Percentiles rank a stretch among this genome's conserved stretches.
Conservation (phyloP, 1,140 invertebrate species). For the Plodia interpunctella region DNA sequence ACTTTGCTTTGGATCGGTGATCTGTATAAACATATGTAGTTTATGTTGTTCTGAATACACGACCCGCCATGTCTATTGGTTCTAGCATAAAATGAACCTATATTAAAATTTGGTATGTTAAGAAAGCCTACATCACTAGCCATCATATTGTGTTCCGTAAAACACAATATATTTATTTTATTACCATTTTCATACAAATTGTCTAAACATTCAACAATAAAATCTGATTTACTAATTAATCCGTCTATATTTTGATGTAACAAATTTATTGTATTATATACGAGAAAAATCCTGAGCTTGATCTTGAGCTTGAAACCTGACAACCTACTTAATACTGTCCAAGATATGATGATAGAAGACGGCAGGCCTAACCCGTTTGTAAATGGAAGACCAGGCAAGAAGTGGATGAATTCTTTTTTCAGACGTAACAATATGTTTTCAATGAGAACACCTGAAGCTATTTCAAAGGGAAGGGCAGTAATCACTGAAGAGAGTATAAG, state of each 20-base stretch:
- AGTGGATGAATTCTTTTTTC: no score
- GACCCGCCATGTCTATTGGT: not conserved
- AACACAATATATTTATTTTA: not conserved
- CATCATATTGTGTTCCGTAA: conserved; percentile 10
- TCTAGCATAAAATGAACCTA: not conserved
- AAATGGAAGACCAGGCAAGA: no score
- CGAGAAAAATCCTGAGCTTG: conserved; percentile 1
- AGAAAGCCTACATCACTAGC: not conserved
- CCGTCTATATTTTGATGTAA: conserved; percentile 10
- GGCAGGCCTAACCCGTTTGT: no score
- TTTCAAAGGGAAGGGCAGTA: no score
- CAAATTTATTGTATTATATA: not conserved
- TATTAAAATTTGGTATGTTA: not conserved
- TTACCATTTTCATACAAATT: not conserved
- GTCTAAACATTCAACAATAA: not conserved
- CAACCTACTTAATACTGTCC: no score
- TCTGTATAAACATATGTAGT: conserved; percentile 25
- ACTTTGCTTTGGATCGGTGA: conserved; percentile 11
- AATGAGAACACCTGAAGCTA: no score
- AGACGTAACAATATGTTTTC: no score
- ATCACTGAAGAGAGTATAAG: no score
- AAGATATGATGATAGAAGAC: no score
- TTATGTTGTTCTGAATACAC: conserved; percentile 15
- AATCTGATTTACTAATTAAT: conserved; percentile 9
- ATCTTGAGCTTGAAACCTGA: no score